These are phyloP conservation scores for Calycopis cecrops DNA, from an alignment of 1,140 invertebrate species.

Conservation along the genomic window DNA sequence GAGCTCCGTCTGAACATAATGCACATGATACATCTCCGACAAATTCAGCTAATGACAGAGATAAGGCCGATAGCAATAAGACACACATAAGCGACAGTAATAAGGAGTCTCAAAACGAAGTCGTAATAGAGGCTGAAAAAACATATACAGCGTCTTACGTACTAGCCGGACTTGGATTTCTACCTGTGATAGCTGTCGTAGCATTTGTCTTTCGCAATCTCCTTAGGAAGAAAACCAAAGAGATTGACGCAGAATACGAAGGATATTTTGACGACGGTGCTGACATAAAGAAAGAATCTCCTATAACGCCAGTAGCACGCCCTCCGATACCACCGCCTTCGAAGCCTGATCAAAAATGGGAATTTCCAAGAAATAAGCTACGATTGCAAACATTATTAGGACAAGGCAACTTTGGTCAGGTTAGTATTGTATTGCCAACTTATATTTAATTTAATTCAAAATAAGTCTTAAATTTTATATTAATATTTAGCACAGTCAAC, in stretches of 20 bases:
- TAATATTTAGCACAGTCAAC: no score
- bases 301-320: constrained; percentile 68
- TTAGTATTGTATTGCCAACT: constrained; percentile 35
- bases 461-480: background rate
- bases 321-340: constrained; percentile 71
- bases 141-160: constrained; percentile 77
- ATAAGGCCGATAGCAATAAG: constrained; percentile 24
- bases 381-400: constrained; percentile 86
- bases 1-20: constrained; percentile 50
- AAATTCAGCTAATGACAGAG: constrained; percentile 24
- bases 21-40: constrained; percentile 30
- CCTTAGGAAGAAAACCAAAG: constrained; percentile 75
- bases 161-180: constrained; percentile 76
- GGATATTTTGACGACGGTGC: constrained; percentile 74
- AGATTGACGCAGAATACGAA: constrained; percentile 76
- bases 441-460: background rate
- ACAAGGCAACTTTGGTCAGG: constrained; percentile 90
- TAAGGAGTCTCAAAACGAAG: constrained; percentile 50
- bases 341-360: constrained; percentile 80
- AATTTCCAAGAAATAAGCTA: constrained; percentile 86
- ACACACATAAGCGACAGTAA: constrained; percentile 35
- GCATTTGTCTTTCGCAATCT: constrained; percentile 74
- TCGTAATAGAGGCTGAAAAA: constrained; percentile 74
- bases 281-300: constrained; percentile 69
- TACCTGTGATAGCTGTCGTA: constrained; percentile 76